A percentile compares a stretch with the other conserved stretches of the same genome.
Conservation (phyloP, 2,113 vertebrate genomes). For the Acrocephalus kingi region DNA sequence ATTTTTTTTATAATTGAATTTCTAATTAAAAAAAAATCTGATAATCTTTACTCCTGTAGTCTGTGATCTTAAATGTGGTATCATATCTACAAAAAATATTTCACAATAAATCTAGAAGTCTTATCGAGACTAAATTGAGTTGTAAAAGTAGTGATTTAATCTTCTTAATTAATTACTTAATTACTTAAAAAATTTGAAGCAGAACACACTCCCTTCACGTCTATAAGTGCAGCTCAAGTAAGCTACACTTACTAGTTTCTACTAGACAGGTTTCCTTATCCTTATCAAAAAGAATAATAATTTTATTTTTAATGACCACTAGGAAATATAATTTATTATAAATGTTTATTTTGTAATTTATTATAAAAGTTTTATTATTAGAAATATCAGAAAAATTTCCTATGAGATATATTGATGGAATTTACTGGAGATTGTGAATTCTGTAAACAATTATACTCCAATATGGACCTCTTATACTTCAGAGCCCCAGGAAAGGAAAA, state of each 20-base stretch:
- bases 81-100: background rate
- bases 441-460: background rate
- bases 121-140: background rate
- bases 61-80: background rate
- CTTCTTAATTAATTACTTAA: background rate
- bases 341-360: background rate
- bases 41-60: background rate
- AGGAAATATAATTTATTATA: background rate
- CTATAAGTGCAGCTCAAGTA: background rate
- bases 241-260: background rate
- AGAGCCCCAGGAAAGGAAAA: background rate
- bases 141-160: background rate
- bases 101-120: background rate
- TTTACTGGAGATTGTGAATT: background rate
- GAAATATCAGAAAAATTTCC: background rate
- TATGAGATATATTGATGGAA: background rate
- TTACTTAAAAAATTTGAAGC: background rate
- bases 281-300: background rate
- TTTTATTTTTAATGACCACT: background rate
- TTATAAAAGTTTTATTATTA: background rate
- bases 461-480: background rate
- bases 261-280: background rate
- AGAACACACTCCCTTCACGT: accelerated
- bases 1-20: background rate
- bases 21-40: background rate